Evolutionary conservation across 2,113 vertebrate genomes (phyloP).

Genomic region (Parotia lawesii): DNA sequence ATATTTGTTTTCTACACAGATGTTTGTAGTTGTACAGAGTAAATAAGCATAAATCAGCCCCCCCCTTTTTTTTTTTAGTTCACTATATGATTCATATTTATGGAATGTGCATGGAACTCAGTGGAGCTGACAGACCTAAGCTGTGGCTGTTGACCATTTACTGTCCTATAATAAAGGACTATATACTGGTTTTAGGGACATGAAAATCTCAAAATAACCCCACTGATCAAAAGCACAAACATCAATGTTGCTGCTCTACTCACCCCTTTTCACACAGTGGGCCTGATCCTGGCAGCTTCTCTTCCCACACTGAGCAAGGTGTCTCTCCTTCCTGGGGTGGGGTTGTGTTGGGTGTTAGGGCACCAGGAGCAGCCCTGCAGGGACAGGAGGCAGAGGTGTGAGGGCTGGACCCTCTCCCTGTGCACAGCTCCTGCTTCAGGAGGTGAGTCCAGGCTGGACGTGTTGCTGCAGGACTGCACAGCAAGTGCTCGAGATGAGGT

Average conservation of each 20-base stretch:
- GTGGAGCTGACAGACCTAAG: not conserved
- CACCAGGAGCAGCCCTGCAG: not conserved
- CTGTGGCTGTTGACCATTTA: not conserved
- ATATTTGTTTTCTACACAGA: conserved; percentile 53
- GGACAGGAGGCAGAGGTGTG: not conserved
- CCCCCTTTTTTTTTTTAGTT: not conserved
- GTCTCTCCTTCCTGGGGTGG: not conserved
- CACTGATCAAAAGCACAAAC: not conserved
- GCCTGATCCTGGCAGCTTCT: not conserved
- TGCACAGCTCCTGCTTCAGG: not conserved
- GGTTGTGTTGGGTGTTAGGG: rapidly evolving
- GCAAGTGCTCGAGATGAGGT: not conserved
- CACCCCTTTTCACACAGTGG: not conserved
- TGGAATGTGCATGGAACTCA: not conserved
- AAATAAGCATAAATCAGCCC: conserved; percentile 31
- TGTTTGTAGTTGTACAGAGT: conserved; percentile 43
- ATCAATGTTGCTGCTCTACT: not conserved
- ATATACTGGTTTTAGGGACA: not conserved
- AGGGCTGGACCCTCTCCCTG: not conserved
- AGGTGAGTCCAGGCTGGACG: not conserved
- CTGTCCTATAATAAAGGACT: not conserved
- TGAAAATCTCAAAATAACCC: not conserved
- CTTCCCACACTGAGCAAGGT: too few relatives aligned
- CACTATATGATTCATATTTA: conserved; percentile 5
- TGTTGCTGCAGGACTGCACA: not conserved